phyloP scores from a whole-genome alignment of 2,113 vertebrate species.

The Rana temporaria region DNA sequence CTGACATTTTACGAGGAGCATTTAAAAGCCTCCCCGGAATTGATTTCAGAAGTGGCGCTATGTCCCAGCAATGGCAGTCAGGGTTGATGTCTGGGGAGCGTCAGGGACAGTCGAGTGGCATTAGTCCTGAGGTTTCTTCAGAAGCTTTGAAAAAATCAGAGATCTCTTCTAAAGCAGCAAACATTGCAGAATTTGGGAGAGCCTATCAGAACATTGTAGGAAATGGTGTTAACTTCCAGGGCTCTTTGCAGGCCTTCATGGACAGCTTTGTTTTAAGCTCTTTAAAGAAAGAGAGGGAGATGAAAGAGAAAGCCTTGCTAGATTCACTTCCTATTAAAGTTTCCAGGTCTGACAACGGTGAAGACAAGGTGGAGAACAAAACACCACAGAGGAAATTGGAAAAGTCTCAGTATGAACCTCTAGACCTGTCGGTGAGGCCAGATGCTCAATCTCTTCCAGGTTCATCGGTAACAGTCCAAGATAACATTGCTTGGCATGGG shows the following conservation, averaged over 20 bases:
- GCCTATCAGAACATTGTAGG: conserved; percentile 92
- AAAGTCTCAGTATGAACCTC: conserved; percentile 93
- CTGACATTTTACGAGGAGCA: conserved; percentile 90
- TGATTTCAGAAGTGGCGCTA: conserved; percentile 87
- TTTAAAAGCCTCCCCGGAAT: conserved; percentile 91
- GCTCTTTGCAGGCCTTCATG: conserved; percentile 97
- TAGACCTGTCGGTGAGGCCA: conserved; percentile 92
- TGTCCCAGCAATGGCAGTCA: conserved; percentile 89
- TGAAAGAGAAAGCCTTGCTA: conserved; percentile 78
- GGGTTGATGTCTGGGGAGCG: conserved; percentile 83
- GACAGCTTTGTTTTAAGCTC: conserved; percentile 94
- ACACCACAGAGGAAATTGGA: conserved; percentile 78
- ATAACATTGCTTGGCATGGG: conserved; percentile 94
- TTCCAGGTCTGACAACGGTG: conserved; percentile 75
- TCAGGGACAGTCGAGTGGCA: conserved; percentile 75
- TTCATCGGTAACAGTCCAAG: conserved; percentile 89
- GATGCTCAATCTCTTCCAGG: conserved; percentile 90
- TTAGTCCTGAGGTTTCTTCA: conserved; percentile 75
- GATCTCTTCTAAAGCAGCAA: conserved; percentile 79
- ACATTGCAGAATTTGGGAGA: conserved; percentile 90
- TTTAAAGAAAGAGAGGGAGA: conserved; percentile 91
- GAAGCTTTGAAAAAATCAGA: conserved; percentile 85
- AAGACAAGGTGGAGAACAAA: conserved; percentile 82
- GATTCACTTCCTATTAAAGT: conserved; percentile 82
- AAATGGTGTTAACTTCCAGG: conserved; percentile 95